phyloP scores from a whole-genome alignment of 92 coral and sea anemone species.

The Epizoanthus ramosus region DNA sequence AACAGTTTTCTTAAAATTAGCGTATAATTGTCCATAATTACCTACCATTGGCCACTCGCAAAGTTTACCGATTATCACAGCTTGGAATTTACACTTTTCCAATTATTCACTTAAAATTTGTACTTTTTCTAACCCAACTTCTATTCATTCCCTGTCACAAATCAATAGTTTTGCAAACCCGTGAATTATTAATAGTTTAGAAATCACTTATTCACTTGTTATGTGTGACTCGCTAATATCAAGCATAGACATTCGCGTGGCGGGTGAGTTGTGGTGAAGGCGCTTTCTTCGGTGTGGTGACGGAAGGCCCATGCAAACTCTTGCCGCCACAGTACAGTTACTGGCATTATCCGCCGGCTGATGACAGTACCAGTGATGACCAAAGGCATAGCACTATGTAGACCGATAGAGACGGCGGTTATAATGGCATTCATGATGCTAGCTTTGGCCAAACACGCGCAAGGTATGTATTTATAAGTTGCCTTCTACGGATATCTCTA shows the following conservation, averaged over 20 bases:
- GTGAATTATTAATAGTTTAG: neutral
- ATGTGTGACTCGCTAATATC: constrained; percentile 5
- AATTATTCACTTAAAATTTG: no score
- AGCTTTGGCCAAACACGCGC: neutral
- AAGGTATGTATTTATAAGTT: constrained; percentile 10
- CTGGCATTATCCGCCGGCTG: neutral
- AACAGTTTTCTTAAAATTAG: no score
- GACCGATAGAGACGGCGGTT: neutral
- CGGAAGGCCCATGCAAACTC: neutral
- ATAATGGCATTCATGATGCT: neutral
- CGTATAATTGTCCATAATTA: no score
- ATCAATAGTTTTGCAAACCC: neutral
- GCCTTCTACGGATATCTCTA: neutral
- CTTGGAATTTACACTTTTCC: no score
- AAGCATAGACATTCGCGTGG: neutral
- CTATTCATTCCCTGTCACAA: neutral
- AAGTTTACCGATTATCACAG: no score
- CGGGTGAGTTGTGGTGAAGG: neutral
- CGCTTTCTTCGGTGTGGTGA: neutral
- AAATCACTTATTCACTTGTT: neutral
- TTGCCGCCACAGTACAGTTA: neutral
- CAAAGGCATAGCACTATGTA: neutral
- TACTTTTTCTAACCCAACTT: neutral
- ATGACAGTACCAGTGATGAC: neutral
- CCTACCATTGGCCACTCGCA: no score